phyloP scores from a whole-genome alignment of 2,888 invertebrate species.

The Metallyticus violacea region DNA sequence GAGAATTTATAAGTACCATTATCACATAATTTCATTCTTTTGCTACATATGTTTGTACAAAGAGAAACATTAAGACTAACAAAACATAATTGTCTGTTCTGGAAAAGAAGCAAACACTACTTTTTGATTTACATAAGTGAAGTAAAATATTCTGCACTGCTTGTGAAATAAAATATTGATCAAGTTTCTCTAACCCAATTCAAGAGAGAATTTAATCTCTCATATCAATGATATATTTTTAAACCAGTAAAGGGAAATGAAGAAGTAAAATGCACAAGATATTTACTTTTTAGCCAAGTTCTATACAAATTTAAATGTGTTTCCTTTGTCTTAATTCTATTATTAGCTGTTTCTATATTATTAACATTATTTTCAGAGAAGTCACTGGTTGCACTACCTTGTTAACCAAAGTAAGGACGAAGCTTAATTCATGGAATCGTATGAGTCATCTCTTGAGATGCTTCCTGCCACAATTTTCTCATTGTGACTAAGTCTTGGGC shows the following conservation, averaged over 20 bases:
- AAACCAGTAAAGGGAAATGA: background rate
- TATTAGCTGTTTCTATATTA: too few species aligned
- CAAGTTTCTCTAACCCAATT: background rate
- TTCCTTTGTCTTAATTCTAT: too few species aligned
- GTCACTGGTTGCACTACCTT: too few species aligned
- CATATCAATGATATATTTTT: background rate
- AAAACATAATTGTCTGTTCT: background rate
- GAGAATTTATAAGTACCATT: too few species aligned
- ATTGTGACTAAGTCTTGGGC: background rate
- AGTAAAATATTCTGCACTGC: background rate
- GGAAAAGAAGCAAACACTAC: too few species aligned
- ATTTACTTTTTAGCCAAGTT: too few species aligned
- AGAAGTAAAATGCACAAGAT: background rate
- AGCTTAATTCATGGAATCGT: background rate
- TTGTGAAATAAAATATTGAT: background rate
- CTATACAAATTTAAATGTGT: too few species aligned
- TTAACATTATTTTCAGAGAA: too few species aligned
- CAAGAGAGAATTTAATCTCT: too few species aligned
- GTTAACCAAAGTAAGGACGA: background rate
- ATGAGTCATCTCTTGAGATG: conserved; percentile 4
- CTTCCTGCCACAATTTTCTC: background rate
- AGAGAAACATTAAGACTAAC: background rate
- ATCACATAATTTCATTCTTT: too few species aligned
- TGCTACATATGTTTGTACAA: too few species aligned
- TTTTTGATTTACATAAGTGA: too few species aligned